phyloP scores from a whole-genome alignment of 2,113 vertebrate species.

The cat (Felis catus) region DNA sequence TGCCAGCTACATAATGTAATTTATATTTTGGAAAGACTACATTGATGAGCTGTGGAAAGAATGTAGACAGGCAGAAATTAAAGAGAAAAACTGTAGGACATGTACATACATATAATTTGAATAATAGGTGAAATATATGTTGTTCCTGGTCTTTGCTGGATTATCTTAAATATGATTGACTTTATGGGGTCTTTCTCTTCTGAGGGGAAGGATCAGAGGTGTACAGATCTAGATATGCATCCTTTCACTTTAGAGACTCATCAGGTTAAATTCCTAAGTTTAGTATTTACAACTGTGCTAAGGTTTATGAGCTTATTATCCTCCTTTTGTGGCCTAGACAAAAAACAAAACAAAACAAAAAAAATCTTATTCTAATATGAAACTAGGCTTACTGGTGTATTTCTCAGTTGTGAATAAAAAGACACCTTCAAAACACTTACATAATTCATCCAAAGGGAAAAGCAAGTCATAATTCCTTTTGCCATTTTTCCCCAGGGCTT shows the following conservation, averaged over 20 bases:
- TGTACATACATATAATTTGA: background rate
- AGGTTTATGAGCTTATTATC: background rate
- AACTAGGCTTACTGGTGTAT: background rate
- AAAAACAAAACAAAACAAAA: background rate
- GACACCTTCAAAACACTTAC: background rate
- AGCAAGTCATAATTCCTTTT: background rate
- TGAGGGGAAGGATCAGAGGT: background rate
- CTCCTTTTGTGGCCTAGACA: background rate
- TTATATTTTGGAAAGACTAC: background rate
- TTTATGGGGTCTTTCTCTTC: background rate
- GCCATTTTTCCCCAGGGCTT: background rate
- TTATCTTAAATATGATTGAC: background rate
- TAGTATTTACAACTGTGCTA: background rate
- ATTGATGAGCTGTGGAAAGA: background rate
- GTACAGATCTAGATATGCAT: accelerated
- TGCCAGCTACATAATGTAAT: background rate
- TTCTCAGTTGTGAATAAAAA: background rate
- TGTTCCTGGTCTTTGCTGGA: background rate
- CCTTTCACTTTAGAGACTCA: background rate
- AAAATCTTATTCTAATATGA: background rate
- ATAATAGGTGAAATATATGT: background rate
- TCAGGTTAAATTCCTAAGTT: background rate
- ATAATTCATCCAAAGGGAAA: background rate
- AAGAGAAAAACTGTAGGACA: background rate
- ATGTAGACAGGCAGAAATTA: background rate